Evolutionary conservation across 2,888 invertebrate genomes (phyloP).

Genomic region (Baronia brevicornis): DNA sequence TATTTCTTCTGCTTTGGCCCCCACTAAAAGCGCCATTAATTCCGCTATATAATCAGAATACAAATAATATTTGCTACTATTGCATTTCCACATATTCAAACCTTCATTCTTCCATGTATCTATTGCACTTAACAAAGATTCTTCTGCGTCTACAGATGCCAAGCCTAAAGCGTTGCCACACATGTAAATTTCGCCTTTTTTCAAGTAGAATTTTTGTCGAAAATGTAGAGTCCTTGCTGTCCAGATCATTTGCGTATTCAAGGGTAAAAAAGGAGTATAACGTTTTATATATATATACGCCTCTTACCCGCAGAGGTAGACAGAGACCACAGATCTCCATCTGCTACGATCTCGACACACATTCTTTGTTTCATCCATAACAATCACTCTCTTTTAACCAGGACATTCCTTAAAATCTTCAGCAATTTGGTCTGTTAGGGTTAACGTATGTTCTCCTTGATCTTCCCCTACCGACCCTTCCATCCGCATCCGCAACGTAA

Average conservation of each 20-base stretch:
- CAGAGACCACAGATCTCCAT: too few species aligned
- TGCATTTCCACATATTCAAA: slow-evolving; percentile 46
- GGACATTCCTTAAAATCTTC: too few species aligned
- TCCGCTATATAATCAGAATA: slow-evolving; percentile 41
- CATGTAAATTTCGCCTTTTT: slow-evolving; percentile 46
- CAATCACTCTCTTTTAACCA: too few species aligned
- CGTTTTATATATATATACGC: background rate
- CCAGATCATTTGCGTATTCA: slow-evolving; percentile 40
- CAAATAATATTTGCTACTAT: slow-evolving; percentile 44
- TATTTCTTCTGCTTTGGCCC: slow-evolving; percentile 46
- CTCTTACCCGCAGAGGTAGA: too few species aligned
- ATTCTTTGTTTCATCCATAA: background rate
- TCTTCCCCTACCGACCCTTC: too few species aligned
- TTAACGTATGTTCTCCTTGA: too few species aligned
- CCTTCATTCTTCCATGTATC: slow-evolving; percentile 51
- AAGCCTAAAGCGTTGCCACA: slow-evolving; percentile 60
- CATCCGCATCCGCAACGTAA: too few species aligned
- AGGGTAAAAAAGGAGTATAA: slow-evolving; percentile 33
- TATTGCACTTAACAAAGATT: slow-evolving; percentile 30
- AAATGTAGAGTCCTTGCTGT: slow-evolving; percentile 50
- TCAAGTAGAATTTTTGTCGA: slow-evolving; percentile 44
- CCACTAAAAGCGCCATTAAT: slow-evolving; percentile 51
- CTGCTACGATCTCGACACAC: too few species aligned
- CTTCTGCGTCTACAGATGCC: slow-evolving; percentile 50
- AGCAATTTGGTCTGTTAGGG: too few species aligned